Conservation (phyloP, 2,113 vertebrate genomes). For the Blennius ocellaris region DNA sequence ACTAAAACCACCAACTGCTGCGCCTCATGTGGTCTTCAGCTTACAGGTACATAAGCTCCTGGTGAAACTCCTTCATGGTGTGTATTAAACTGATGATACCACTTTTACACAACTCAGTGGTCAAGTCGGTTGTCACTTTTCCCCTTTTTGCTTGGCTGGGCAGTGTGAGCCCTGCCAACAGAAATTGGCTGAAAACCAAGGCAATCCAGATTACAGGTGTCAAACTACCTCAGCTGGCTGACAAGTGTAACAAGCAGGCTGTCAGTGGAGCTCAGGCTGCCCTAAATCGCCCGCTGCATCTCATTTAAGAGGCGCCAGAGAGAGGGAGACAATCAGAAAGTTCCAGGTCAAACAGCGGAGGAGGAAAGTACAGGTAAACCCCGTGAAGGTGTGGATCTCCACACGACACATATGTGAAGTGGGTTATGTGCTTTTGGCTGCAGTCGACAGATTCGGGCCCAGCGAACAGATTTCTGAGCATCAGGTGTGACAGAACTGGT, state of each 20-base stretch:
- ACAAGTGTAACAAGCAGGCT: conserved; percentile 69
- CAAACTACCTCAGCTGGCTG: conserved; percentile 63
- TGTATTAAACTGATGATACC: conserved; percentile 50
- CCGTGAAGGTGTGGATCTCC: neutral
- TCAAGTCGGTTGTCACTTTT: conserved; percentile 52
- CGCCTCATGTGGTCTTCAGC: too few relatives aligned
- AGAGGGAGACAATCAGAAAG: too few relatives aligned
- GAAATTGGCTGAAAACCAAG: conserved; percentile 56
- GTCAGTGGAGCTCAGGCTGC: conserved; percentile 49
- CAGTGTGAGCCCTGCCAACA: conserved; percentile 48
- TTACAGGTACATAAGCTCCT: neutral
- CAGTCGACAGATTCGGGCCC: neutral
- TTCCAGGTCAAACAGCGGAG: too few relatives aligned
- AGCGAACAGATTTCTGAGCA: neutral
- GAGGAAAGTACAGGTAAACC: neutral
- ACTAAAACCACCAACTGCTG: too few relatives aligned
- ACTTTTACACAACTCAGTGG: conserved; percentile 54
- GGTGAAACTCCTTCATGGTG: conserved; percentile 29
- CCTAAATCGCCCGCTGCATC: conserved; percentile 40
- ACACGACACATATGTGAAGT: neutral
- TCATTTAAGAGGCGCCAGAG: conserved; percentile 37
- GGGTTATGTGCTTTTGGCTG: neutral
- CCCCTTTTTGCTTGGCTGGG: conserved; percentile 43
- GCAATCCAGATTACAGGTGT: conserved; percentile 70
- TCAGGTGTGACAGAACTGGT: neutral